Evolutionary conservation across 2,888 invertebrate species (phyloP).

Genomic region (Odontothrips loti): DNA sequence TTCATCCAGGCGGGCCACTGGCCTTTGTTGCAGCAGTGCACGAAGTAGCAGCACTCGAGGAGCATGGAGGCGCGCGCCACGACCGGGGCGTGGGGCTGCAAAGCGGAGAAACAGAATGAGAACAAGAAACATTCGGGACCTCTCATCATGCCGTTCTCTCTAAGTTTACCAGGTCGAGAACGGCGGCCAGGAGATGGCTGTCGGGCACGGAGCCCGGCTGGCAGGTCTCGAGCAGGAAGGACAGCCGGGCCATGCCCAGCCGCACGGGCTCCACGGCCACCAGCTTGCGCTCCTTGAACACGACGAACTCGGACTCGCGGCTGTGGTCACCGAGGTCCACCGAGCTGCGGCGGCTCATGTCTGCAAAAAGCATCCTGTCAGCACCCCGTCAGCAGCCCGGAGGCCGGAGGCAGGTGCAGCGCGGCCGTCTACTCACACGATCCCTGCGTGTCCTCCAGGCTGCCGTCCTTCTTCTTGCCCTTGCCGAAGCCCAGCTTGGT

Average conservation of each 20-base stretch:
- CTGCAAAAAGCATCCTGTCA: constrained; percentile 44
- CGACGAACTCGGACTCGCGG: constrained; percentile 80
- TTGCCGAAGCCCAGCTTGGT: constrained; percentile 73
- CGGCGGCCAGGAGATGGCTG: constrained; percentile 88
- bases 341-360: constrained; percentile 75
- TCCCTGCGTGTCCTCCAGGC: constrained; percentile 78
- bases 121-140: neutral
- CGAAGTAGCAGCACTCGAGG: constrained; percentile 93
- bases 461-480: constrained; percentile 83
- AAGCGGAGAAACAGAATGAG: constrained; percentile 35
- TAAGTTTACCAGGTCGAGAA: constrained; percentile 79
- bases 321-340: constrained; percentile 74
- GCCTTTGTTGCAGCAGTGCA: constrained; percentile 95
- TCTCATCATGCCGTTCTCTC: neutral
- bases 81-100: constrained; percentile 87
- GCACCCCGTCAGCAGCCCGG: neutral
- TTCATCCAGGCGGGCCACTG: constrained; percentile 99
- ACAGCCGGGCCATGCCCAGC: constrained; percentile 85
- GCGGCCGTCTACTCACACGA: constrained; percentile 56
- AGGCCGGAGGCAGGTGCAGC: neutral
- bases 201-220: constrained; percentile 96
- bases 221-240: constrained; percentile 90
- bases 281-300: constrained; percentile 79
- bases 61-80: constrained; percentile 87
- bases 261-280: constrained; percentile 73